These are phyloP conservation scores for Microvelia longipes DNA, from an alignment of 1,140 invertebrate species.

Conservation along the genomic window DNA sequence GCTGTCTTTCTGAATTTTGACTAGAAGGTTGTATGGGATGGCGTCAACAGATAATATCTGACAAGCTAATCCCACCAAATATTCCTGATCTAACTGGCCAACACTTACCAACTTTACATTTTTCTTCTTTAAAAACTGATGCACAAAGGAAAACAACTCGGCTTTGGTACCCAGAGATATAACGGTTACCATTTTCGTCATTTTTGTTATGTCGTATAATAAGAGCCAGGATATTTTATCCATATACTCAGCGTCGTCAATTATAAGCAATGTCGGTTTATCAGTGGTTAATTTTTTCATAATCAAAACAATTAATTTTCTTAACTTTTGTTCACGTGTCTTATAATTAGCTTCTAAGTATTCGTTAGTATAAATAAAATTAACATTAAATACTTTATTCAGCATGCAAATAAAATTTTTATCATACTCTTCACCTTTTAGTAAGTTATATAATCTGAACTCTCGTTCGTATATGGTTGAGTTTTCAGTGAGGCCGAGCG, in stretches of 20 bases:
- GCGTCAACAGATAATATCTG: constrained; percentile 41
- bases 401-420: constrained; percentile 4
- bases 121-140: not conserved
- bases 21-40: constrained; percentile 42
- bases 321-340: constrained; percentile 22
- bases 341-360: constrained; percentile 14
- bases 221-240: constrained; percentile 38
- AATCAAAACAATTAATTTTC: constrained; percentile 24
- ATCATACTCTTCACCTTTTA: constrained; percentile 6
- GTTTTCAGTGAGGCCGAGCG: not conserved
- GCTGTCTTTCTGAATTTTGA: constrained; percentile 39
- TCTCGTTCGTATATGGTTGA: constrained; percentile 6
- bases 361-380: constrained; percentile 10
- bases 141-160: not conserved
- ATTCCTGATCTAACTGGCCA: constrained; percentile 3
- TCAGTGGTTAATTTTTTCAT: constrained; percentile 30
- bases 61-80: constrained; percentile 36
- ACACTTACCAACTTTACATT: constrained; percentile 4
- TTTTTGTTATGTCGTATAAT: constrained; percentile 29
- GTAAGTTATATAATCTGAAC: constrained; percentile 2
- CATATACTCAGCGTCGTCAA: constrained; percentile 36
- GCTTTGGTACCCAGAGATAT: constrained; percentile 5
- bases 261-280: constrained; percentile 32
- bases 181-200: constrained; percentile 4
- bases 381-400: constrained; percentile 13